A percentile compares a stretch with the other conserved stretches of the same genome.
phyloP scores from a whole-genome alignment of 2,113 vertebrate genomes.

The Laticauda laticaudata region DNA sequence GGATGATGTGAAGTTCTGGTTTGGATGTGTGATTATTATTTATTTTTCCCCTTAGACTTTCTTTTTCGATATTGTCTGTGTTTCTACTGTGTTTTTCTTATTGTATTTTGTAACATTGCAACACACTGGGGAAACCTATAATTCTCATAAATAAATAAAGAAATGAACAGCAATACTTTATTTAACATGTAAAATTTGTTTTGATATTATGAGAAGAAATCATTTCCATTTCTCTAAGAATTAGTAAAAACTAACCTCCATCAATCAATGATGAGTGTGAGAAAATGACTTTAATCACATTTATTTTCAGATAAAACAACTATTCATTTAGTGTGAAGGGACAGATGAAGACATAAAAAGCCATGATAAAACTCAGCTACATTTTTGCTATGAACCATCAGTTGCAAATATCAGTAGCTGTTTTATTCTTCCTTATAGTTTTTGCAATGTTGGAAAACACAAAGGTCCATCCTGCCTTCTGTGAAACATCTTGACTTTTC shows the following conservation, averaged over 20 bases:
- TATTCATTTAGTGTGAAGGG: background rate
- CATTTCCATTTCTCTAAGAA: background rate
- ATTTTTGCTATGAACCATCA: background rate
- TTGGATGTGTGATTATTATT: background rate
- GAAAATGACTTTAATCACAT: conserved; percentile 13
- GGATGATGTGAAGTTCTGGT: background rate
- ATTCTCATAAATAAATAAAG: background rate
- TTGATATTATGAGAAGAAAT: background rate
- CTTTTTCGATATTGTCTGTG: background rate
- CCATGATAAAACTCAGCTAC: background rate
- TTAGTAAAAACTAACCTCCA: background rate
- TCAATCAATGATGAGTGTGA: background rate
- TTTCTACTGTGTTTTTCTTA: background rate
- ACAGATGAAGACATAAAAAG: background rate
- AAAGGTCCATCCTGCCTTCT: conserved; percentile 7
- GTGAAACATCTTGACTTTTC: conserved; percentile 7
- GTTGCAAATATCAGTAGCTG: background rate
- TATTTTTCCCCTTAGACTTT: background rate
- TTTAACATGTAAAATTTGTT: conserved; percentile 12
- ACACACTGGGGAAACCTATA: background rate
- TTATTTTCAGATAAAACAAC: background rate
- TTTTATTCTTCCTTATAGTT: background rate
- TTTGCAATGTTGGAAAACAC: conserved; percentile 3
- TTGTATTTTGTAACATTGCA: background rate
- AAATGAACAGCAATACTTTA: background rate